phyloP scores from a whole-genome alignment of 1,140 invertebrate species.

The Campodea augens region DNA sequence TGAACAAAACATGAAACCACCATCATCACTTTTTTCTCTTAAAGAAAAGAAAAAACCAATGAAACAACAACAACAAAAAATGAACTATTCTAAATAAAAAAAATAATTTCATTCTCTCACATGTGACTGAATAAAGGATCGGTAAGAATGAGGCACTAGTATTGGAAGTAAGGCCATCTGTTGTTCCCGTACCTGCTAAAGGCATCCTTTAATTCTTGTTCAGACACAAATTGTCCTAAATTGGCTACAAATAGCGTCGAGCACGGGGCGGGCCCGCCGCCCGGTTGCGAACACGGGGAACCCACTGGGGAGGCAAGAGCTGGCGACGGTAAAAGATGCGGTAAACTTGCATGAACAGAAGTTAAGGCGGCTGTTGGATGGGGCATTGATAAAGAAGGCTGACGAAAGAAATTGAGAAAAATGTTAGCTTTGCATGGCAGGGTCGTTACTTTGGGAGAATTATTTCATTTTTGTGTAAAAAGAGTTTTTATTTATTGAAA shows the following conservation, averaged over 20 bases:
- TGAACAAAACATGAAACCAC: too few relatives aligned
- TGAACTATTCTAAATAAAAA: too few relatives aligned
- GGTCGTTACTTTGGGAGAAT: too few relatives aligned
- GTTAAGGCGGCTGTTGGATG: conserved; percentile 53
- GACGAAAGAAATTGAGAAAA: conserved; percentile 15
- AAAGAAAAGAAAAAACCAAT: too few relatives aligned
- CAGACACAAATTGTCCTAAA: conserved; percentile 84
- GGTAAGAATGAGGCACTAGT: too few relatives aligned
- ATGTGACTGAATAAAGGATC: too few relatives aligned
- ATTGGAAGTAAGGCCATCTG: too few relatives aligned
- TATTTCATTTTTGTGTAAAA: too few relatives aligned
- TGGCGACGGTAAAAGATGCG: conserved; percentile 59
- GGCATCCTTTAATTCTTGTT: conserved; percentile 92
- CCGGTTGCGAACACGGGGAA: conserved; percentile 51
- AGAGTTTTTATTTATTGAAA: conserved; percentile 4
- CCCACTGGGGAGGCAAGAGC: conserved; percentile 70
- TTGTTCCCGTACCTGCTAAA: conserved; percentile 97
- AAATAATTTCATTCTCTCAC: too few relatives aligned
- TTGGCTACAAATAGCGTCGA: conserved; percentile 96
- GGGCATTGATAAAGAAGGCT: conserved; percentile 49
- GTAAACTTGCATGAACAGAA: conserved; percentile 52
- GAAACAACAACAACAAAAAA: too few relatives aligned
- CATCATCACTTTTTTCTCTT: too few relatives aligned
- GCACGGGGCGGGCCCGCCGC: conserved; percentile 48
- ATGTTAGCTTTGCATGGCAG: too few relatives aligned